Conservation (phyloP, 2,888 invertebrate genomes). For the Lordiphosa andalusiaca region DNA sequence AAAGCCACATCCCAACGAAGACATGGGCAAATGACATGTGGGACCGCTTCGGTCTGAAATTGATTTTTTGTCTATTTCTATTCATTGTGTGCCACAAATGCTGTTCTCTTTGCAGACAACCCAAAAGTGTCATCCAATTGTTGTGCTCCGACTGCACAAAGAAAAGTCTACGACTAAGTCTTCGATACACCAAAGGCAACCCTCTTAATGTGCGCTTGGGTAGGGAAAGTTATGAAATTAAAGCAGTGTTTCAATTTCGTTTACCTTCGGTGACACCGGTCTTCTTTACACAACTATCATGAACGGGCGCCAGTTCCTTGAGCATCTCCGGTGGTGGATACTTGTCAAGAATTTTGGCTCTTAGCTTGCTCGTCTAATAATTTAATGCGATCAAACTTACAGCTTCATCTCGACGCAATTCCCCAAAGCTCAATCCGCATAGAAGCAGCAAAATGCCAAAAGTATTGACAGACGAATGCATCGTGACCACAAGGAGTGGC, state of each 20-base stretch:
- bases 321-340: slow-evolving; percentile 78
- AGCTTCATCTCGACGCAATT: slow-evolving; percentile 71
- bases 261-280: slow-evolving; percentile 78
- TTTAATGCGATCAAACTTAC: slow-evolving; percentile 44
- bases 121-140: too few species aligned
- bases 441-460: slow-evolving; percentile 6
- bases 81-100: too few species aligned
- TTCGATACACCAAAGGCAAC: not conserved
- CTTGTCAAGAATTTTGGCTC: slow-evolving; percentile 40
- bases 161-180: too few species aligned
- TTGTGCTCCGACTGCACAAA: too few species aligned
- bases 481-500: not conserved
- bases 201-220: not conserved
- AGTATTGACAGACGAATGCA: not conserved
- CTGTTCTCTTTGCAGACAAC: too few species aligned
- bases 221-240: not conserved
- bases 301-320: slow-evolving; percentile 71
- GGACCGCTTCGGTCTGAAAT: too few species aligned
- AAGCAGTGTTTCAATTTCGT: slow-evolving; percentile 2
- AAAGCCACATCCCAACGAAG: too few species aligned
- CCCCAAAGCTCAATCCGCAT: slow-evolving; percentile 20
- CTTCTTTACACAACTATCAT: slow-evolving; percentile 74
- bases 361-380: not conserved
- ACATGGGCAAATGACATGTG: too few species aligned
- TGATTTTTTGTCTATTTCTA: too few species aligned